These are phyloP conservation scores for Euphonia xanthogaster DNA, from an alignment of 2,797 vertebrate genomes.

Conservation along the genomic window DNA sequence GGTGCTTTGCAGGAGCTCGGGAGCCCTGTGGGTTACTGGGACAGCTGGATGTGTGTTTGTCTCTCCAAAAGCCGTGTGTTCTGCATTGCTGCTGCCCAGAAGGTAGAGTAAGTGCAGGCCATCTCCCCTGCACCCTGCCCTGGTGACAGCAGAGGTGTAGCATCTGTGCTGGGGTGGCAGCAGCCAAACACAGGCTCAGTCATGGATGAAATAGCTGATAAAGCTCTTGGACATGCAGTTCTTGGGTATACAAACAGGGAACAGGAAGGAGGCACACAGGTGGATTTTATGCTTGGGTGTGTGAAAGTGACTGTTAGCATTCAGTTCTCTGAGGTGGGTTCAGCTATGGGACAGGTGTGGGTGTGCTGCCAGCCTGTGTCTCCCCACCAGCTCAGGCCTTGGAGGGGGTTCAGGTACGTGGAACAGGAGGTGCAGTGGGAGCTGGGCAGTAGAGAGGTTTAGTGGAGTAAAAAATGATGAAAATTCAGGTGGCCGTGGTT, in stretches of 20 bases:
- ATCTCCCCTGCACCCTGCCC: neutral
- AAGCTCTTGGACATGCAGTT: fast-evolving
- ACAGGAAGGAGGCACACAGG: neutral
- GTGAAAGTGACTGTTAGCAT: neutral
- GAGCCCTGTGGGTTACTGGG: neutral
- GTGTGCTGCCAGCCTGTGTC: neutral
- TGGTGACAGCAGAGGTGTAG: neutral
- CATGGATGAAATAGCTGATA: neutral
- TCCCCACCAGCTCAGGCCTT: neutral
- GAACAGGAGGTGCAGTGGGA: neutral
- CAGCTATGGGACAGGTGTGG: fast-evolving
- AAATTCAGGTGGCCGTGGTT: neutral
- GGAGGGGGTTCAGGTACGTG: neutral
- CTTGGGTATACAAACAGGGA: neutral
- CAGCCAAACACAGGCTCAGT: neutral
- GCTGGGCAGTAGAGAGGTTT: neutral
- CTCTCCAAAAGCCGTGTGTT: neutral
- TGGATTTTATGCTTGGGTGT: neutral
- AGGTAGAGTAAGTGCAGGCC: fast-evolving
- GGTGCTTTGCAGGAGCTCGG: neutral
- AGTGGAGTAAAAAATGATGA: neutral
- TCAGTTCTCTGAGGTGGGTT: neutral
- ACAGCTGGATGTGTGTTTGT: neutral
- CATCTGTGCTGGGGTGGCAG: neutral
- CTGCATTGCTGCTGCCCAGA: neutral